Percentiles rank a stretch among this genome's conserved stretches.
Evolutionary conservation across 30 jellyfish, hydroid and myxozoan species (phyloP).

Genomic region (Hydractinia symbiolongicarpus): DNA sequence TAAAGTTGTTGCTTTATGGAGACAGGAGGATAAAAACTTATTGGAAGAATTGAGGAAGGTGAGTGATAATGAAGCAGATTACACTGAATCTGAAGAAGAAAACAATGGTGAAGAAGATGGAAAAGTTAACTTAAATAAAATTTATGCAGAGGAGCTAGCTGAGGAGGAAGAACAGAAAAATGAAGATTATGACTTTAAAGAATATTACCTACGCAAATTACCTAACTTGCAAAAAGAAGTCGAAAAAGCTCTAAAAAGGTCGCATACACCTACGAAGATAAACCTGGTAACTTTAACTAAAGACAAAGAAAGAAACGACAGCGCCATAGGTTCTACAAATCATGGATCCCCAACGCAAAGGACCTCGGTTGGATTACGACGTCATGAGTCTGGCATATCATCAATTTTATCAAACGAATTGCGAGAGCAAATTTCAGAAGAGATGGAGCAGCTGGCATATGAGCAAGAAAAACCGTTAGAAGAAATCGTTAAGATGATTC

Average conservation of each 20-base stretch:
- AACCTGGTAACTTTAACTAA: neutral
- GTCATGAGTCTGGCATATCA: conserved; percentile 25
- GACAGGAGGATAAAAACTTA: neutral
- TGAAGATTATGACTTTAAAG: neutral
- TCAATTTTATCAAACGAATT: neutral
- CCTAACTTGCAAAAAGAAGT: conserved; percentile 25
- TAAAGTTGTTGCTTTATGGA: neutral
- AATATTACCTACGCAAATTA: neutral
- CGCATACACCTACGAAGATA: neutral
- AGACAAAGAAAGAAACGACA: neutral
- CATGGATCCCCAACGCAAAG: neutral
- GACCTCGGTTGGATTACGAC: neutral
- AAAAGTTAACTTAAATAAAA: neutral
- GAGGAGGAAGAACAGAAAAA: neutral
- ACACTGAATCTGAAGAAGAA: neutral
- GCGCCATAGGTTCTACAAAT: neutral
- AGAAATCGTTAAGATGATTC: conserved; percentile 21
- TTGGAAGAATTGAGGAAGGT: neutral
- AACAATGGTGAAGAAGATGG: neutral
- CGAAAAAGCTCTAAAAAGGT: conserved; percentile 3
- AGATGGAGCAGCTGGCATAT: neutral
- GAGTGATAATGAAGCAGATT: neutral
- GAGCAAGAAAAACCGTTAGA: conserved; percentile 10
- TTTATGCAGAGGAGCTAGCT: neutral
- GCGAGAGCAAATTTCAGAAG: conserved; percentile 8